Conservation (phyloP, 2,888 invertebrate species). For the Sphaerophoria taeniata region DNA sequence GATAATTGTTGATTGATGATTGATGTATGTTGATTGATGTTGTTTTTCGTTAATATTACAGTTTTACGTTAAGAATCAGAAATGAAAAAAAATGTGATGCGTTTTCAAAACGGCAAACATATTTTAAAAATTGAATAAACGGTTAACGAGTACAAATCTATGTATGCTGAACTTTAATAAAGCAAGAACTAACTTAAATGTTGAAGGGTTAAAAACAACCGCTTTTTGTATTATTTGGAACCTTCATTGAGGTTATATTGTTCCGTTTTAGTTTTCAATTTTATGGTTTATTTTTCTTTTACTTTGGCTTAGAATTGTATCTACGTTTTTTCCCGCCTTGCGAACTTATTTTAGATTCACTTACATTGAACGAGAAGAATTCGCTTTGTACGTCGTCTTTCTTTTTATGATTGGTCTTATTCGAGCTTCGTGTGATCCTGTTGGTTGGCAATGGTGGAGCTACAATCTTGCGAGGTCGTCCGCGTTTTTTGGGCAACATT, state of each 20-base stretch:
- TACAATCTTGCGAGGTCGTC: conserved; percentile 39
- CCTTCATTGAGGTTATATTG: neutral
- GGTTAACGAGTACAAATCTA: neutral
- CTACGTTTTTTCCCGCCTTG: conserved; percentile 50
- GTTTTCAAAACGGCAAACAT: neutral
- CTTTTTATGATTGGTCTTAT: conserved; percentile 43
- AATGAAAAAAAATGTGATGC: conserved; percentile 35
- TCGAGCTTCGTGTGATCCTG: conserved; percentile 60
- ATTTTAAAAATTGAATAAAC: neutral
- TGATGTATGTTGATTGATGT: conserved; percentile 45
- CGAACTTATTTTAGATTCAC: conserved; percentile 50
- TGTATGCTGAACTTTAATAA: neutral
- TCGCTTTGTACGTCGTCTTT: conserved; percentile 45
- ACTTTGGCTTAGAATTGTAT: conserved; percentile 31
- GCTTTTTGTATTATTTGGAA: neutral
- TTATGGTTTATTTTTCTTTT: conserved; percentile 25
- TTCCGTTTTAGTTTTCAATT: conserved; percentile 18
- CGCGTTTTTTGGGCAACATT: conserved; percentile 39
- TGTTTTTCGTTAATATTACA: neutral
- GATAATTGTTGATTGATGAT: conserved; percentile 41
- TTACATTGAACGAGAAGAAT: conserved; percentile 19
- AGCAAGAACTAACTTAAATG: conserved; percentile 12
- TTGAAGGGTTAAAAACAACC: conserved; percentile 3
- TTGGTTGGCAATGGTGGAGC: conserved; percentile 45
- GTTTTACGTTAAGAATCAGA: conserved; percentile 7